A percentile compares a stretch with the other conserved stretches of the same genome.
phyloP scores from a whole-genome alignment of 1,140 invertebrate species.

The Drosophila serrata region DNA sequence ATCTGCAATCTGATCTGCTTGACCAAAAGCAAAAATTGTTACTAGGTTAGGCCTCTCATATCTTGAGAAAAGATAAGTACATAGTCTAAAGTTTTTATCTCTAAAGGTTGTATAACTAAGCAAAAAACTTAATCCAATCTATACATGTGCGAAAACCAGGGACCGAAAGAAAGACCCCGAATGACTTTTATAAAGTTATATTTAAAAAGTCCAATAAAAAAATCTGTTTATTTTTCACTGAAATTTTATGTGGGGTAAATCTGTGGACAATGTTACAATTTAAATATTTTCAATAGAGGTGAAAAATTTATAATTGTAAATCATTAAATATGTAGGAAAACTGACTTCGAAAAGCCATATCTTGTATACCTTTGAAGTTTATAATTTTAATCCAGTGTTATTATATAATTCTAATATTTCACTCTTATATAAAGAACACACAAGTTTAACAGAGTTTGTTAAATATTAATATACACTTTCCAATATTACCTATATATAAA shows the following conservation, averaged over 20 bases:
- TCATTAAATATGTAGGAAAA: neutral
- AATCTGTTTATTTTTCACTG: neutral
- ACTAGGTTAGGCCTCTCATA: slow-evolving; percentile 13
- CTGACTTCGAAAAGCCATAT: neutral
- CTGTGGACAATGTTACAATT: too few relatives aligned
- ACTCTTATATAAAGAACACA: neutral
- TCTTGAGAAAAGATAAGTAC: slow-evolving; percentile 7
- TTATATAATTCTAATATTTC: neutral
- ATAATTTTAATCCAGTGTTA: too few relatives aligned
- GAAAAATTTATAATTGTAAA: too few relatives aligned
- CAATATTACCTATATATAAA: too few relatives aligned
- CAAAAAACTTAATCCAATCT: slow-evolving; percentile 3
- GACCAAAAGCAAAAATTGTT: slow-evolving; percentile 5
- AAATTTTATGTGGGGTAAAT: too few relatives aligned
- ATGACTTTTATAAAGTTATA: slow-evolving; percentile 2
- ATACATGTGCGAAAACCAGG: slow-evolving; percentile 7
- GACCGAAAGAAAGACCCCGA: neutral
- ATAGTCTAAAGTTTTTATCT: neutral
- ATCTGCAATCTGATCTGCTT: neutral
- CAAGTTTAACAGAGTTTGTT: neutral
- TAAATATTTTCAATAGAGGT: too few relatives aligned
- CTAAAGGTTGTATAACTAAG: slow-evolving; percentile 18
- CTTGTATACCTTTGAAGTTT: neutral
- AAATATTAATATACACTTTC: too few relatives aligned
- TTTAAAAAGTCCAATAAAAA: neutral